phyloP scores from a whole-genome alignment of 2,888 invertebrate species.

The Lycia hirtaria region DNA sequence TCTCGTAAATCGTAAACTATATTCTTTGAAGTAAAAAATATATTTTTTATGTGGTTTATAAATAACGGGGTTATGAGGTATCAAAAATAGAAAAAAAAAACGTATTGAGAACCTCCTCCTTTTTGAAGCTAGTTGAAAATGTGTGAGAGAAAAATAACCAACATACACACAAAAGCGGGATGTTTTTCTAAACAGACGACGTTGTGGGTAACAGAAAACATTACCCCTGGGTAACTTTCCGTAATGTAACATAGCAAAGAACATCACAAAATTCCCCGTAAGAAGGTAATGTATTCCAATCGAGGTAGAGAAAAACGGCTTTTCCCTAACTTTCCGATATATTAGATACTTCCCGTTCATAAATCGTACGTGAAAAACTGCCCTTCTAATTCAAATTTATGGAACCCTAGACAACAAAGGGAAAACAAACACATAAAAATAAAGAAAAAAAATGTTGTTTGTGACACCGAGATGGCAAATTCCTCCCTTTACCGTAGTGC shows the following conservation, averaged over 20 bases:
- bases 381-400: constrained; percentile 22
- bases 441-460: constrained; percentile 39
- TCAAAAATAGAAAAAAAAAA: too few species aligned
- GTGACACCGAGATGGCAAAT: constrained; percentile 32
- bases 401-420: constrained; percentile 27
- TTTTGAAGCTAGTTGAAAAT: too few species aligned
- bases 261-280: background rate
- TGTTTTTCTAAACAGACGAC: too few species aligned
- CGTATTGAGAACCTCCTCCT: too few species aligned
- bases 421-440: constrained; percentile 48
- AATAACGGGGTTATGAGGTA: too few species aligned
- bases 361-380: constrained; percentile 19
- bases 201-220: too few species aligned
- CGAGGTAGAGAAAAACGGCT: background rate
- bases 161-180: too few species aligned
- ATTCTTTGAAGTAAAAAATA: too few species aligned
- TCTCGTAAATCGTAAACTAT: too few species aligned
- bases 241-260: background rate
- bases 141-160: too few species aligned
- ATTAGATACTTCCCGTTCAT: constrained; percentile 5
- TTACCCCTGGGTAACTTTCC: too few species aligned
- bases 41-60: too few species aligned
- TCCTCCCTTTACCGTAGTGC: constrained; percentile 18
- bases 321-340: background rate
- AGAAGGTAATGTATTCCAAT: background rate